These are phyloP conservation scores for Cirrhinus mrigala DNA, from an alignment of 2,797 vertebrate species.

Conservation along the genomic window DNA sequence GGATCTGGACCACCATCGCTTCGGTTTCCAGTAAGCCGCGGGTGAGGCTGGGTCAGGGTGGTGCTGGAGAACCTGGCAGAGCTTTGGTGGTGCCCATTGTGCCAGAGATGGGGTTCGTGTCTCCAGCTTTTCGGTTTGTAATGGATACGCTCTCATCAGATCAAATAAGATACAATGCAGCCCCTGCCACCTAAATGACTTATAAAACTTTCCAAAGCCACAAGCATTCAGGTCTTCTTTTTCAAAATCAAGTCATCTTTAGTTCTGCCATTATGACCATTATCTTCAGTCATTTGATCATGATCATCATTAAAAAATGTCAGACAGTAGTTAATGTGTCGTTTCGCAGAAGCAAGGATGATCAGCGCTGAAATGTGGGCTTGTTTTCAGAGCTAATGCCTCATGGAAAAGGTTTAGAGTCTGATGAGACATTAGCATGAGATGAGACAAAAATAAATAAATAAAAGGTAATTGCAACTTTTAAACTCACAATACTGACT, in stretches of 20 bases:
- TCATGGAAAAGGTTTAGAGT: neutral
- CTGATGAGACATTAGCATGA: neutral
- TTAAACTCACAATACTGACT: neutral
- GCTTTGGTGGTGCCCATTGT: slow-evolving; percentile 14
- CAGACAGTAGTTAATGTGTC: neutral
- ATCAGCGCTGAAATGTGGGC: neutral
- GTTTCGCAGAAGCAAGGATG: neutral
- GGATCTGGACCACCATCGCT: slow-evolving; percentile 52
- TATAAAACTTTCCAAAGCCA: slow-evolving; percentile 12
- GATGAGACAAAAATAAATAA: neutral
- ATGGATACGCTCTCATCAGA: slow-evolving; percentile 17
- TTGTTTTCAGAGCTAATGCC: neutral
- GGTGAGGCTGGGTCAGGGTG: slow-evolving; percentile 40
- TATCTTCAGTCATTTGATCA: neutral
- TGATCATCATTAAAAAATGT: neutral
- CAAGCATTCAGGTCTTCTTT: neutral
- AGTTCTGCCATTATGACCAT: neutral
- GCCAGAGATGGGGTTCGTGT: slow-evolving; percentile 22
- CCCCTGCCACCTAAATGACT: neutral
- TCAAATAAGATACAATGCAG: slow-evolving; percentile 21
- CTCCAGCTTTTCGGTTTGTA: slow-evolving; percentile 4
- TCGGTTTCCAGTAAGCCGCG: slow-evolving; percentile 51
- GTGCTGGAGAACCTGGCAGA: slow-evolving; percentile 39
- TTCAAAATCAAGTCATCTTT: slow-evolving; percentile 10
- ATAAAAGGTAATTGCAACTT: neutral